Base-by-base conservation (phyloP, 2,888 invertebrate genomes). In the Sarcophaga rosellei region DNA sequence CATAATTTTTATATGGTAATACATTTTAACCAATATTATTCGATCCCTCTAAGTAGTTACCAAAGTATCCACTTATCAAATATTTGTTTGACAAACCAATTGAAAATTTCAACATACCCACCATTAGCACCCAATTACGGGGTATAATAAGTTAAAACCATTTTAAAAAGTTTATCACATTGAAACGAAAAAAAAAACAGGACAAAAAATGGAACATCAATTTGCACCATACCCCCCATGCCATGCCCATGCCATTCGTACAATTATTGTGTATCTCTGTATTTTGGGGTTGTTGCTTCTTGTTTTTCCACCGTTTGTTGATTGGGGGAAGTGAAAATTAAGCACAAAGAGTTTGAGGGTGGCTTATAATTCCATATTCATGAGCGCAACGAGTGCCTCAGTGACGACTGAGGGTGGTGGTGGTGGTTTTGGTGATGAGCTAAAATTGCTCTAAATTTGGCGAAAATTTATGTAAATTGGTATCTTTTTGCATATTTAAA, bases 401-500 rank as follows among this genome's bases (percentile, higher is more conserved):
- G 17, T 53, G 53, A 15, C 6, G 47, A 47, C 4, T 17, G 57
- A 20, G 57, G 47, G 63, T 62, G n/a, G 4, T 44, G n/a, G 4
- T 44, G 63, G 20, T 73, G 82, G 65, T 81, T 82, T 90, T 90
- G 35, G 91, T 89, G 90, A 90, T 89, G 90, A 92, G 92, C 90
- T 90, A 89, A 92, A 92, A 92, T 92, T 92, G 92, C 92, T 93
- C 92, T 92, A 93, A 92, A 92, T 92, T 90, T 90, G 90, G 90
- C 66, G 90, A 89, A 92, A 92, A 92, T 92, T 91, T 92, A 92
- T 92, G 92, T 90, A 92, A 93, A 92, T 92, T 92, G 93, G 89
- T 90, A 91, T 92, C 93, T 92, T 92, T 92, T 92, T 92, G 92
- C 92, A 92, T 92, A 93, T 92, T 93, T 92, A 93, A 93, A 92